Evolutionary conservation across 2,113 vertebrate genomes (phyloP), one percentile per base, ranked within the genome.

Genomic region (Cinclus cinclus): DNA sequence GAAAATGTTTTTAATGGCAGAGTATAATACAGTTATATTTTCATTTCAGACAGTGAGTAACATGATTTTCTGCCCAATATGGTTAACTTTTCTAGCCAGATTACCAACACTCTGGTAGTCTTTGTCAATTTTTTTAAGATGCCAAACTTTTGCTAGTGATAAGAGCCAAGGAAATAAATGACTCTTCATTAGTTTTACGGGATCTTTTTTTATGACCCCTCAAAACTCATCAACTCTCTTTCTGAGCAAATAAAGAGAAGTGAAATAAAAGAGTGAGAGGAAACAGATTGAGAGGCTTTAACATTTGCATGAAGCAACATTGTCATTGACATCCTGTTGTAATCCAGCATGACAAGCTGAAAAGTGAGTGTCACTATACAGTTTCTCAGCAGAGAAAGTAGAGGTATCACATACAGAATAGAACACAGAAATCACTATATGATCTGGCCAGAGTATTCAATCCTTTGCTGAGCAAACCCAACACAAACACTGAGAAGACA

Each of bases 261-360:
- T 67, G 15, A 76, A 35, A 17, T 15, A 74, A 83, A 70, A 83
- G 18, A 49, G 17, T 49, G 27, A 89, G 28, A 50, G 24, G 44
- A 90, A 82, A 74, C 64, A 68, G 25, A 71, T 11, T 62, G 33
- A 81, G 63, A 49, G 13, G 39, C 24, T 96, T 94, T 79, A 96
- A 87, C 16, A 56, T 87, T 83, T 87, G 22, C 4, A 3, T 89
- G 87, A 82, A 94, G 53, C 19, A 78, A 52, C 78, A 92, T 55
- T 89, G 55, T 84, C 50, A 2, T 73, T 94, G 22, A 86, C 49
- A 95, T 87, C 47, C 42, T 83, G 74, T 73, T 96, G 77, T 87
- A 96, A 96, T 92, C 49, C 77, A 96, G 55, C 70, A 71, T 80
- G 83, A 90, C 89, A 96, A 91, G 16, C 18, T 96, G 74, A 88